phyloP scores from a whole-genome alignment of 92 coral and sea anemone species.

The Heliopora coerulea region DNA sequence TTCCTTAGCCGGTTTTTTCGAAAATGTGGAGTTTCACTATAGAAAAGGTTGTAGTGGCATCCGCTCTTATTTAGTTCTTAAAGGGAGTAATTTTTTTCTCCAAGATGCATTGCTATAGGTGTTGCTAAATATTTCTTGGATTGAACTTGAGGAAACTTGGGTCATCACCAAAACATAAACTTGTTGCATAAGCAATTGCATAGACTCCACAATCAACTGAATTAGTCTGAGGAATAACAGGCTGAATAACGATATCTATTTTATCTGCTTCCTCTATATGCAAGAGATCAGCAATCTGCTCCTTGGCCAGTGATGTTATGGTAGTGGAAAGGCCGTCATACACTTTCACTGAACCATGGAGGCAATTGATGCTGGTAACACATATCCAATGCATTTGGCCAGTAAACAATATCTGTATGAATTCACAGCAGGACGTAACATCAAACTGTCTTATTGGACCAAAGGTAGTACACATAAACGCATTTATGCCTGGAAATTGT shows the following conservation, averaged over 20 bases:
- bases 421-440: constrained; percentile 32
- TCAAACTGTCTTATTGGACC: constrained; percentile 37
- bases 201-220: constrained; percentile 50
- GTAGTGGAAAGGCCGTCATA: constrained; percentile 47
- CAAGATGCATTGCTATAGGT: constrained; percentile 35
- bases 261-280: constrained; percentile 10
- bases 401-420: constrained; percentile 38
- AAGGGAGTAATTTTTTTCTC: not conserved
- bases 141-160: constrained; percentile 37
- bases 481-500: constrained; percentile 45
- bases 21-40: too few species aligned
- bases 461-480: constrained; percentile 39
- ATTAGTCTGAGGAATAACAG: constrained; percentile 33
- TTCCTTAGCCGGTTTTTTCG: constrained; percentile 2
- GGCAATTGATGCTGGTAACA: constrained; percentile 41
- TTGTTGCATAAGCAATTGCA: constrained; percentile 44
- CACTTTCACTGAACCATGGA: constrained; percentile 23
- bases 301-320: constrained; percentile 16
- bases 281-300: constrained; percentile 41
- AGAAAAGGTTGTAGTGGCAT: too few species aligned
- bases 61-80: too few species aligned
- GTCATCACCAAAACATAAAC: constrained; percentile 32
- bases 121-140: constrained; percentile 25
- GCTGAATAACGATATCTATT: constrained; percentile 35
- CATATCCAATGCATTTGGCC: constrained; percentile 47